Evolutionary conservation across 2,113 vertebrate genomes (phyloP).

Genomic region (Alligator sinensis): DNA sequence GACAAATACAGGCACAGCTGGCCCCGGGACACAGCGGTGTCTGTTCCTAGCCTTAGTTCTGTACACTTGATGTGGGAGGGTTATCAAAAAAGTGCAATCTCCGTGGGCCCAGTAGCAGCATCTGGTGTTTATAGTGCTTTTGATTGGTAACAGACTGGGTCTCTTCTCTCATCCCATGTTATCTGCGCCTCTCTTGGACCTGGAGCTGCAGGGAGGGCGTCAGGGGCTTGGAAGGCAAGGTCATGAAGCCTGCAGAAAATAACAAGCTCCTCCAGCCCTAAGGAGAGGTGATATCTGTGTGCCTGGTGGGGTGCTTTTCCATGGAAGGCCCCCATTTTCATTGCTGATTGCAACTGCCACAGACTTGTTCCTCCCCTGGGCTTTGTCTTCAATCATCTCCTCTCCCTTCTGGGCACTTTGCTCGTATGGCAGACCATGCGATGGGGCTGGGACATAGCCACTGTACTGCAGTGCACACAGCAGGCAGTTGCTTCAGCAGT

Average conservation of each 20-base stretch:
- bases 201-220: neutral
- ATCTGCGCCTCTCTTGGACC: rapidly evolving
- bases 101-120: neutral
- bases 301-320: neutral
- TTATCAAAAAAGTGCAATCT: neutral
- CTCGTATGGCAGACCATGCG: neutral
- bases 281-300: neutral
- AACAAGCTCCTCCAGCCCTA: neutral
- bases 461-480: neutral
- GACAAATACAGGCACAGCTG: too few relatives aligned
- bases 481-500: neutral
- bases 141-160: neutral
- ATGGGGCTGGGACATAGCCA: rapidly evolving
- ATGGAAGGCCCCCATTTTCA: neutral
- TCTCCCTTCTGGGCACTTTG: neutral
- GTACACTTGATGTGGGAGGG: too few relatives aligned
- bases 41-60: too few relatives aligned
- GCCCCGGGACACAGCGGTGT: too few relatives aligned
- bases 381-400: conserved; percentile 30
- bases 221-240: neutral
- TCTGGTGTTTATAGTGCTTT: neutral
- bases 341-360: neutral
- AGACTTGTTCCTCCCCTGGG: neutral
- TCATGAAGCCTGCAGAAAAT: neutral
- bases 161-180: neutral